phyloP scores from a whole-genome alignment of 2,113 vertebrate genomes.

The Hymenochirus boettgeri region DNA sequence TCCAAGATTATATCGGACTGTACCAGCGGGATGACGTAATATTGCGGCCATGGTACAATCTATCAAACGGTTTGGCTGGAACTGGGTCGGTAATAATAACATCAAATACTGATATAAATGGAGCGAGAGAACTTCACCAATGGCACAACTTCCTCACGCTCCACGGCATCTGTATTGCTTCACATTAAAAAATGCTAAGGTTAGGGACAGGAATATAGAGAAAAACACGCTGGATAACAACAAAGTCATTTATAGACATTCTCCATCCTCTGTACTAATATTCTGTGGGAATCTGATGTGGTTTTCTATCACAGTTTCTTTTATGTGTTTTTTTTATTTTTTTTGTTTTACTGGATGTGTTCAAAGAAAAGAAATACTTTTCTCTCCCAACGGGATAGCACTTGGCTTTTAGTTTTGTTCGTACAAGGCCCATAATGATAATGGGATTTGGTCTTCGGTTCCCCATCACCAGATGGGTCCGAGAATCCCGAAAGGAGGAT shows the following conservation, averaged over 20 bases:
- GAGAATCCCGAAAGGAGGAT: too few relatives aligned
- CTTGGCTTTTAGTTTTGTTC: background rate
- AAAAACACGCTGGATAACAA: too few relatives aligned
- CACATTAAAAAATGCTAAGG: background rate
- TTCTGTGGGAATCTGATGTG: background rate
- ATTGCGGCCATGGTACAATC: background rate
- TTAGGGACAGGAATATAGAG: too few relatives aligned
- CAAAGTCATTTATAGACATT: background rate
- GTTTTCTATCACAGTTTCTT: too few relatives aligned
- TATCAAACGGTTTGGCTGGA: constrained; percentile 3
- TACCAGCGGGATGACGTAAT: background rate
- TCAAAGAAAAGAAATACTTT: too few relatives aligned
- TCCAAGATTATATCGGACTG: too few relatives aligned
- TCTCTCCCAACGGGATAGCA: background rate
- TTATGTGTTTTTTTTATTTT: too few relatives aligned
- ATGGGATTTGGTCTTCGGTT: too few relatives aligned
- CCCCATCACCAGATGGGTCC: too few relatives aligned
- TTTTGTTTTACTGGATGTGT: too few relatives aligned
- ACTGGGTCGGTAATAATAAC: constrained; percentile 8
- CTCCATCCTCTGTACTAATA: background rate
- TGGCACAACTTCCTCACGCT: background rate
- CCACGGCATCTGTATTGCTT: constrained; percentile 13
- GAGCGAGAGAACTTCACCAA: background rate
- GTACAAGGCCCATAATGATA: background rate
- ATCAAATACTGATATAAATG: background rate